These are phyloP conservation scores for Volucella zonaria DNA, from an alignment of 2,888 invertebrate genomes.

Conservation along the genomic window DNA sequence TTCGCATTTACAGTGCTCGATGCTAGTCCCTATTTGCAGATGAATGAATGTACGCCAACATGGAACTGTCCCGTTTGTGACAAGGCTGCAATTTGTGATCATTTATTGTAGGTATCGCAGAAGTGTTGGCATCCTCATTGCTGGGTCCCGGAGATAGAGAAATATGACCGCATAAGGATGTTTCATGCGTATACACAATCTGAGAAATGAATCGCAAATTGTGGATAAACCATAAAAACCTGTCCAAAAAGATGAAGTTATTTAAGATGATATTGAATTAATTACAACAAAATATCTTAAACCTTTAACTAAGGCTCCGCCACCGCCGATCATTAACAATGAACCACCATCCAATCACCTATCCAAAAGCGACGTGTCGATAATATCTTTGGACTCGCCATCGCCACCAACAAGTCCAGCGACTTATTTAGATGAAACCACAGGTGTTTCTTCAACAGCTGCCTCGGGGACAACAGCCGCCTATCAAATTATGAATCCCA, in stretches of 20 bases:
- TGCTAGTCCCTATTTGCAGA: constrained; percentile 95
- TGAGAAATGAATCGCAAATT: constrained; percentile 86
- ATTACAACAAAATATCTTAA: constrained; percentile 80
- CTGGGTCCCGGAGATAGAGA: constrained; percentile 89
- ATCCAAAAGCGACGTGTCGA: constrained; percentile 74
- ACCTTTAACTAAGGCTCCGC: constrained; percentile 77
- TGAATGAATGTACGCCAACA: constrained; percentile 99
- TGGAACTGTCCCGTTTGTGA: constrained; percentile 99
- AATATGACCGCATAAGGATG: constrained; percentile 92
- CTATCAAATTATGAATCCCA: constrained; percentile 46
- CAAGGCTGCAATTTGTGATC: constrained; percentile 94
- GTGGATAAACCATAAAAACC: constrained; percentile 83
- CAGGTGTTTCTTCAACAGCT: constrained; percentile 69
- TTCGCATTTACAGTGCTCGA: constrained; percentile 98
- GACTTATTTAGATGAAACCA: constrained; percentile 58
- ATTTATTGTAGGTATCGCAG: constrained; percentile 95
- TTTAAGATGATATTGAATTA: constrained; percentile 88
- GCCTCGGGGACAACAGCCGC: constrained; percentile 40
- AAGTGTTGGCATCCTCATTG: constrained; percentile 88
- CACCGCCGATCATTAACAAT: constrained; percentile 77
- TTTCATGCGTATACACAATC: constrained; percentile 89
- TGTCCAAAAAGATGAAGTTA: constrained; percentile 87
- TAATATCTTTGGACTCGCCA: constrained; percentile 79
- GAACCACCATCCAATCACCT: constrained; percentile 80
- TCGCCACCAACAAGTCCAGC: constrained; percentile 78